Conservation (phyloP, 2,888 invertebrate species). For the Lagria hirta region DNA sequence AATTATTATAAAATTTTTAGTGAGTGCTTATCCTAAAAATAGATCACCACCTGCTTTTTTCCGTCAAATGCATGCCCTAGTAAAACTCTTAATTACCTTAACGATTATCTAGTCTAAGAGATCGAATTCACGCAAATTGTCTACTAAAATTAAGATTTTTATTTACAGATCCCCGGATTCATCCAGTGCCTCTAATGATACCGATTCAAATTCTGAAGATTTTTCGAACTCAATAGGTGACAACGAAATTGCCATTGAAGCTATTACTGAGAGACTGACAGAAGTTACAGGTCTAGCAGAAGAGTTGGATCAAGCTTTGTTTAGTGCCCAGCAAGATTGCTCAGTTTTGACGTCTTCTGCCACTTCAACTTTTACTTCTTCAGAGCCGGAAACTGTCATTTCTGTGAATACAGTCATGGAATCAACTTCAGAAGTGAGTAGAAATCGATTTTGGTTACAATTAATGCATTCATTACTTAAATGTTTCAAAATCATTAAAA, state of each 20-base stretch:
- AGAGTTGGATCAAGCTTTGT: constrained; percentile 63
- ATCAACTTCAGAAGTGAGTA: constrained; percentile 36
- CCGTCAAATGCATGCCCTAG: background rate
- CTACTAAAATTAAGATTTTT: constrained; percentile 3
- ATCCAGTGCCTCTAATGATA: constrained; percentile 20
- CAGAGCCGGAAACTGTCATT: constrained; percentile 31
- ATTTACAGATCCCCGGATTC: background rate
- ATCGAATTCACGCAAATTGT: background rate
- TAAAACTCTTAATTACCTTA: background rate
- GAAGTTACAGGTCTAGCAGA: constrained; percentile 69
- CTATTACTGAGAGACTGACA: constrained; percentile 65
- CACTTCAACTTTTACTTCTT: constrained; percentile 38
- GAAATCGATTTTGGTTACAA: constrained; percentile 5
- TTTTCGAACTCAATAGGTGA: constrained; percentile 32
- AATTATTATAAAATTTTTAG: constrained; percentile 3
- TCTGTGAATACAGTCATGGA: constrained; percentile 41
- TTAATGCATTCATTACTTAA: no score
- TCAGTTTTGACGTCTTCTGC: constrained; percentile 41
- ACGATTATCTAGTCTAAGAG: background rate
- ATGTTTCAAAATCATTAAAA: no score
- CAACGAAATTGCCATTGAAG: constrained; percentile 66
- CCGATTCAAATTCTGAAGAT: constrained; percentile 31
- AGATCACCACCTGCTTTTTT: background rate
- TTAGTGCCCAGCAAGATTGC: constrained; percentile 56
- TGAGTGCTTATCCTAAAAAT: constrained; percentile 10